Evolutionary conservation across 1,140 invertebrate genomes (phyloP).

Genomic region (Aradophagus sp.): DNA sequence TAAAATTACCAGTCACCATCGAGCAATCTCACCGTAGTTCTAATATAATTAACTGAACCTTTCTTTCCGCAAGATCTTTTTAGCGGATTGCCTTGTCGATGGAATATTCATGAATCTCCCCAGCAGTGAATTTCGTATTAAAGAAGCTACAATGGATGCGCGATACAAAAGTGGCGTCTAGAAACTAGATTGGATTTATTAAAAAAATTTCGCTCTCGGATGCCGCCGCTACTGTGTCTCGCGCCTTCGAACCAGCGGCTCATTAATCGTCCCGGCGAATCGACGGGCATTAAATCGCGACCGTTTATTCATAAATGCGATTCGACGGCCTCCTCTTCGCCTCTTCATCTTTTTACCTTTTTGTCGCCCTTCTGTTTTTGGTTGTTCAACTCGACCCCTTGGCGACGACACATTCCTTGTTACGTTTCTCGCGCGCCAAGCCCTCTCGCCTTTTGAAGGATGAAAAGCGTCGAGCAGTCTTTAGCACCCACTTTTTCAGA

Average conservation of each 20-base stretch:
- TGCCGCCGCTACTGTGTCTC: too few relatives aligned
- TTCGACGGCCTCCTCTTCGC: slow-evolving; percentile 21
- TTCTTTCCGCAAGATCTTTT: slow-evolving; percentile 3
- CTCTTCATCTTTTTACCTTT: slow-evolving; percentile 50
- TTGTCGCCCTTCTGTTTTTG: slow-evolving; percentile 49
- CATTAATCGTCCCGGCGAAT: slow-evolving; percentile 30
- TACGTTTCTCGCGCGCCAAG: slow-evolving; percentile 50
- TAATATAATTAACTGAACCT: background rate
- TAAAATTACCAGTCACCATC: too few relatives aligned
- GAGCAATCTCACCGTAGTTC: background rate
- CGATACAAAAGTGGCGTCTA: slow-evolving; percentile 20
- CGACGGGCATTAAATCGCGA: slow-evolving; percentile 42
- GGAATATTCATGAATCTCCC: slow-evolving; percentile 29
- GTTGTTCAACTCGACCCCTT: slow-evolving; percentile 31
- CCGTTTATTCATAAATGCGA: slow-evolving; percentile 46
- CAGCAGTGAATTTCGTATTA: slow-evolving; percentile 29
- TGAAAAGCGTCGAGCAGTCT: slow-evolving; percentile 41
- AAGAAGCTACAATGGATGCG: slow-evolving; percentile 17
- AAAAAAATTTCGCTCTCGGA: slow-evolving; percentile 25
- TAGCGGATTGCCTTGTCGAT: background rate
- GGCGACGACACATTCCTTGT: slow-evolving; percentile 56
- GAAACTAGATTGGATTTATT: slow-evolving; percentile 54
- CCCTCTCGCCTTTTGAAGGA: slow-evolving; percentile 46
- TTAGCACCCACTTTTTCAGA: slow-evolving; percentile 32
- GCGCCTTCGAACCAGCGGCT: too few relatives aligned